Evolutionary conservation across 2,797 vertebrate species (phyloP), one percentile per base, ranked within the genome.

Genomic region (Lycodopsis pacificus): DNA sequence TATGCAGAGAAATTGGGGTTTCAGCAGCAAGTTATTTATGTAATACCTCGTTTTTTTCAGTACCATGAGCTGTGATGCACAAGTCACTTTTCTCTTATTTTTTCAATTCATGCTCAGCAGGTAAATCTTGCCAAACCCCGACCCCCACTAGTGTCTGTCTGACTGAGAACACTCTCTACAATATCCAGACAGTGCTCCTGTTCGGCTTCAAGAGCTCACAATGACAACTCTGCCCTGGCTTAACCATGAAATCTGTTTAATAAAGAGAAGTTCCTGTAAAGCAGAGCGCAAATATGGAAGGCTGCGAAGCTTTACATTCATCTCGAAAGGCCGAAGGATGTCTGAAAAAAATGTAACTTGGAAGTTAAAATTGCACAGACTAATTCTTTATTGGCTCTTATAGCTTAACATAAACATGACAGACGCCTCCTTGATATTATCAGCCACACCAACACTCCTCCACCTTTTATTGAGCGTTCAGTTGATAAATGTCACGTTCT

Each of bases 21-120:
- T 40, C 20, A 22, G 22, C 34, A 20, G 7, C 3, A 61, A 0
- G 13, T 38, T 61, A 22, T 38, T 40, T 14, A 22, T 11, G n/a
- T 14, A 25, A 63, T 4, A 17, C 36, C 36, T 40, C 13, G 10
- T 34, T 2, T 62, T 25, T n/a, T 25, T 4, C 34, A 22, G 13
- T 8, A 22, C 59, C 36, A n/a, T 4, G 13, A 62, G n/a, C n/a
- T 40, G 27, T 30, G 17, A 14, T 22, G 17, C 17, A 36, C 57
- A 22, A 38, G 11, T n/a, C 19, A n/a, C 10, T 1, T 30, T 0
- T 4, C 14, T 54, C 3, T 3, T 0, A 4, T 56, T 56, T 30
- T 17, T 56, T 30, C 30, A 10, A 1, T 32, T 57, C 2, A 61
- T 15, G 34, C 20, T 22, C 3, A 8, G 58, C 6, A 38, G 3